Base-by-base conservation (phyloP, 2,888 invertebrate genomes). In the Opisthograptis luteolata region DNA sequence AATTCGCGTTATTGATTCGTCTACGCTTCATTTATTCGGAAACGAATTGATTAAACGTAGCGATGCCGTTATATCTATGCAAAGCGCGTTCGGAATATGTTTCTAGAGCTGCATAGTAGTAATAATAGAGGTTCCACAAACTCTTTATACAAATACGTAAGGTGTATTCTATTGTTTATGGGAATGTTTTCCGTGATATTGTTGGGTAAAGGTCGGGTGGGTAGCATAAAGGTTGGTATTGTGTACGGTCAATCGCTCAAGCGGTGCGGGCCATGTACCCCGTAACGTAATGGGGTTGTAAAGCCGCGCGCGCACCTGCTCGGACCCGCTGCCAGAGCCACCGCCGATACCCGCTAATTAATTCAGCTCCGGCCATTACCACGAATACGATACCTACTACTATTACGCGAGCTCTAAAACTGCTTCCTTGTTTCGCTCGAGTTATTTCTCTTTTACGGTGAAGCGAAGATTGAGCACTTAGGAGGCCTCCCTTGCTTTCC, bases 1-100 rank as follows among this genome's bases (percentile, higher is more conserved):
- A 88, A 88, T 88, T 82, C 77, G 68, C 77, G 79, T 77, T 85
- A 85, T 84, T 84, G 80, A 86, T 87, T 86, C 76, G 78, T 83
- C 81, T 78, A 72, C 77, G 82, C 79, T 81, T 79, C 81, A 84
- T 87, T 87, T 86, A 80, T 84, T 84, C 71, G 74, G 72, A 77
- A 82, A 80, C 80, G 76, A 84, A 84, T 87, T 83, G 82, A 87
- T 84, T 84, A 83, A 81, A 74, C 70, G 70, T 69, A 69, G 70
- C 70, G 71, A 76, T 76, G 75, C 64, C 62, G 74, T 76, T 79
- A 71, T 78, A 72, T 79, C 73, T 79, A 68, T 70, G 73, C 71
- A 76, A 72, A 74, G 71, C 77, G 75, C 73, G 71, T 66, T 70
- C 73, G 50, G 68, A 68, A 72, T 77, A 77, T 76, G 73, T 76